Evolutionary conservation across 2,113 vertebrate species (phyloP), one percentile per base, ranked within the genome.

Genomic region (Ptychochromis oligacanthus): DNA sequence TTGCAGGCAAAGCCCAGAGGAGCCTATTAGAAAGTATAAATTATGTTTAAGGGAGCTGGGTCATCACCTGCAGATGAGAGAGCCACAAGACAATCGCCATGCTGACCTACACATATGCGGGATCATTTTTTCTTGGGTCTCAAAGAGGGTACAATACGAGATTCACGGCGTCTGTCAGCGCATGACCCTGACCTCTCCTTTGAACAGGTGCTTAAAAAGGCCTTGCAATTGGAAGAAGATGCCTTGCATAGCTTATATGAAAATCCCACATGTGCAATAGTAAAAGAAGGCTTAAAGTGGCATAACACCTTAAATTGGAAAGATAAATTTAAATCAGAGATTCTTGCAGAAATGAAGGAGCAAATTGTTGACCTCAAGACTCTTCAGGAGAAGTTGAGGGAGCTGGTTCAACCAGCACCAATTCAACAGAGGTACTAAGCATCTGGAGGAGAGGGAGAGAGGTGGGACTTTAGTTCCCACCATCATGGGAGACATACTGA

Each of bases 271-370:
- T 54, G 52, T 54, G 18, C 9, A 54, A 54, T n/a, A n/a, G 52
- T 54, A 54, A n/a, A 54, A 54, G 2, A 18, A 54, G 52, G n/a
- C n/a, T 54, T 54, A n/a, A 54, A 54, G 52, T 54, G 52, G 20
- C 18, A 54, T 54, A 0, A 54, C 7, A 52, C 49, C 49, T 20
- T 52, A 52, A 20, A 52, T 52, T 20, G 49, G 49, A 52, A 52
- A 52, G 18, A 52, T 8, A 4, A 1, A 54, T 54, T 54, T 54
- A 54, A 54, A 54, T 18, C 3, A 3, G 18, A 20, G 52, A 20
- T 54, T 20, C 7, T 54, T 18, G 0, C 8, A 20, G 0, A 1
- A 54, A 55, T 55, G 52, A 55, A 55, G 18, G 4, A 54, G 52
- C 52, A 54, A 20, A 54, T 54, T 20, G 8, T 54, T 4, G 55